These are phyloP conservation scores for Carcharodon carcharias DNA, from an alignment of 2,797 vertebrate species.

Conservation along the genomic window DNA sequence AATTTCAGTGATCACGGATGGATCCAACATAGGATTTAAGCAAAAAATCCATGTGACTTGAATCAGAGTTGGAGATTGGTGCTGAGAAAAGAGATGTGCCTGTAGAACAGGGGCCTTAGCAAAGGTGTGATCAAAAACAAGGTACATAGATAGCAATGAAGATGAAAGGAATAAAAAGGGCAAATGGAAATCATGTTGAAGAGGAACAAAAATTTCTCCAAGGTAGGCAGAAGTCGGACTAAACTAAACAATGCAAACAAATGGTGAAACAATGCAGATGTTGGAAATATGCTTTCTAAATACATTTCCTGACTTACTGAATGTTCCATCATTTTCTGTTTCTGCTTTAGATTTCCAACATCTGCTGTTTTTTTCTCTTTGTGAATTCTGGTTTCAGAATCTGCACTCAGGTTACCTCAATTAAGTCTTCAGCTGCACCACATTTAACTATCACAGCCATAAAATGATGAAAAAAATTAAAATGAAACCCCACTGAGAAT, in stretches of 20 bases:
- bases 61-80: not conserved
- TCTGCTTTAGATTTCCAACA: not conserved
- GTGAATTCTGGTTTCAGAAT: not conserved
- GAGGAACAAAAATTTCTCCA: not conserved
- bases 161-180: not conserved
- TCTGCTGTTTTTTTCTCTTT: not conserved
- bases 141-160: not conserved
- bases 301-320: not conserved
- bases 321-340: not conserved
- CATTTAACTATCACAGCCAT: not conserved
- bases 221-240: not conserved
- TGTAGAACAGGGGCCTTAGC: not conserved
- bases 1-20: not conserved
- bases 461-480: not conserved
- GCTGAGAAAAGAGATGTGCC: not conserved
- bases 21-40: not conserved
- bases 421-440: not conserved
- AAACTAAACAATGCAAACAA: not conserved
- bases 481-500: not conserved
- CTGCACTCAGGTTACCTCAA: not conserved
- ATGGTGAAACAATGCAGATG: not conserved
- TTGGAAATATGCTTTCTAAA: not conserved
- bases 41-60: not conserved
- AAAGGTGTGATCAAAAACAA: not conserved
- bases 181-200: not conserved